Conservation (phyloP, 1,140 invertebrate genomes). For the Amphibalanus amphitrite region DNA sequence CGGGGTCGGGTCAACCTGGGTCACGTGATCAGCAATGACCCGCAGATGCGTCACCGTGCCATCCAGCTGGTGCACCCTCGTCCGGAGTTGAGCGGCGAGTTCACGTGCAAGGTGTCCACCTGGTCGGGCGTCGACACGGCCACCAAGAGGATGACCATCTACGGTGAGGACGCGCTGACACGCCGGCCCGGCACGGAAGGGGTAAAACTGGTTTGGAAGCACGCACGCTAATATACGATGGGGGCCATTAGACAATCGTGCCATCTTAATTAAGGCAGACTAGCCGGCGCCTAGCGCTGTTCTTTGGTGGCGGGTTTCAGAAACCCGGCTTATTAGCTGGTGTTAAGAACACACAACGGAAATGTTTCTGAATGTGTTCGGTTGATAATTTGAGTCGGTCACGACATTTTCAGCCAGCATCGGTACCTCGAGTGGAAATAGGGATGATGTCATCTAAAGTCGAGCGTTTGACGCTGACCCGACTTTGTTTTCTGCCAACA, state of each 20-base stretch:
- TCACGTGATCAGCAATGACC: background rate
- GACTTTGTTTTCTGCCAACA: slow-evolving; percentile 7
- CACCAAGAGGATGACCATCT: slow-evolving; percentile 22
- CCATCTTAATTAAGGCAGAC: no score
- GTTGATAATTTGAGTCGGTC: no score
- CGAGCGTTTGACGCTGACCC: background rate
- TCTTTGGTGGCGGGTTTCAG: no score
- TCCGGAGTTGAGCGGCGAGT: slow-evolving; percentile 11
- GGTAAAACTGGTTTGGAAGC: no score
- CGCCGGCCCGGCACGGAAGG: background rate
- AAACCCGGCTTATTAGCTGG: no score
- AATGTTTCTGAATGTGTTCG: background rate
- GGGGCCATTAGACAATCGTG: no score
- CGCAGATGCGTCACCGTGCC: slow-evolving; percentile 12
- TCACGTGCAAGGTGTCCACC: slow-evolving; percentile 15
- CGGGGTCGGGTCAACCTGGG: background rate
- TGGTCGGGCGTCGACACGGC: slow-evolving; percentile 18
- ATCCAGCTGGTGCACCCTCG: slow-evolving; percentile 12
- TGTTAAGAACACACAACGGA: no score
- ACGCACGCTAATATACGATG: background rate
- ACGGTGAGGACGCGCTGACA: slow-evolving; percentile 19
- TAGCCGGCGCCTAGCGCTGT: slow-evolving; percentile 8
- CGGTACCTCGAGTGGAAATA: no score
- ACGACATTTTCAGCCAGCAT: no score
- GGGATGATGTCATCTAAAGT: no score